These are phyloP conservation scores for chimpanzee (Pan troglodytes) DNA, from an alignment of 2,113 vertebrate species.

Conservation along the genomic window NHGRI_mPanTro3-v2.1_pri NC_072416.2:45354501-45355000, in stretches of 20 bases:
- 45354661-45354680: neutral
- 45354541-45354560: neutral
- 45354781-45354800: neutral
- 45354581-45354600: neutral
- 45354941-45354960: neutral
- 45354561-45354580: neutral
- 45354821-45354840: neutral
- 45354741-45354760: neutral
- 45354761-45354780: neutral
- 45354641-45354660: neutral
- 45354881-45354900: neutral
- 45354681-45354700: neutral
- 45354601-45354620: neutral
- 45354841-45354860: neutral
- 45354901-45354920: neutral
- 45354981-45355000: neutral
- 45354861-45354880: neutral
- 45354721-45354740: neutral
- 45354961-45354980: neutral
- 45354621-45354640: neutral
- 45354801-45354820: neutral
- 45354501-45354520: neutral
- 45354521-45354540: neutral
- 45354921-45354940: neutral
- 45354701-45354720: neutral